Percentiles rank a stretch among this genome's conserved stretches.
Evolutionary conservation across 2,797 vertebrate species (phyloP).

Genomic region (Meda fulgida): DNA sequence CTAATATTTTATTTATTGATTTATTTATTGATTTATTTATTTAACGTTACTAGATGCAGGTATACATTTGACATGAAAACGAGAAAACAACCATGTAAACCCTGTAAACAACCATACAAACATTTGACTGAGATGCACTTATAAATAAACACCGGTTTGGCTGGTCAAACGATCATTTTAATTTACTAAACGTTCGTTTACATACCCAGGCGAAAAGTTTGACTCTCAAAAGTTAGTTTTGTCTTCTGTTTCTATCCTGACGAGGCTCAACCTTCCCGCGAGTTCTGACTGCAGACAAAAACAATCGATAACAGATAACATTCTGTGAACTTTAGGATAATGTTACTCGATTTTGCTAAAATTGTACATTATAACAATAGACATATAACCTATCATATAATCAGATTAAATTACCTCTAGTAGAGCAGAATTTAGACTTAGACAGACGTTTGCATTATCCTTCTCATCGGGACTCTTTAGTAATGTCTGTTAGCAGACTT

Average conservation of each 20-base stretch:
- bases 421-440: background rate
- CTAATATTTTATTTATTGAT: background rate
- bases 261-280: constrained; percentile 55
- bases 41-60: no score
- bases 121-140: background rate
- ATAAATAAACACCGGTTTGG: background rate
- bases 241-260: constrained; percentile 8
- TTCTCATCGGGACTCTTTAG: constrained; percentile 8
- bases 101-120: background rate
- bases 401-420: background rate
- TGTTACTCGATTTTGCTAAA: background rate
- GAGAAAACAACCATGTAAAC: background rate
- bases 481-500: constrained; percentile 21
- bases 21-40: background rate
- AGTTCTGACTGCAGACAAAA: constrained; percentile 15
- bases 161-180: background rate
- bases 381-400: background rate
- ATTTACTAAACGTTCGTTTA: background rate
- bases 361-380: background rate
- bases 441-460: background rate
- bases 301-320: constrained; percentile 29
- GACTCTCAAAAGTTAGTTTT: background rate
- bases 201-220: background rate
- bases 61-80: background rate
- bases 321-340: background rate